Evolutionary conservation across 2,113 vertebrate species (phyloP).

Genomic region (Tichodroma muraria): DNA sequence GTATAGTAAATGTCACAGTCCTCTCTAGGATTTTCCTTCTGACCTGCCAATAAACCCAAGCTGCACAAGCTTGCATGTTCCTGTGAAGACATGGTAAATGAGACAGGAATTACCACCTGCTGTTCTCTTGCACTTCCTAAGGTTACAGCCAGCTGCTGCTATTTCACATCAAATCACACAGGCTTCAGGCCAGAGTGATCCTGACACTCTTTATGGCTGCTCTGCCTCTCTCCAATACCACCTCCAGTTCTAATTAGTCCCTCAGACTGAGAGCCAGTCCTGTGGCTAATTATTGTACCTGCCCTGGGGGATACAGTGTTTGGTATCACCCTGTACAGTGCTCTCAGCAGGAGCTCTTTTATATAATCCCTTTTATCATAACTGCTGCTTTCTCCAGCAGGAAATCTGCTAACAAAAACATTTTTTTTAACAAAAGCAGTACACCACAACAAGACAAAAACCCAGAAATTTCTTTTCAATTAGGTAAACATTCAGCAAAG

Average conservation of each 20-base stretch:
- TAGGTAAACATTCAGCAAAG: background rate
- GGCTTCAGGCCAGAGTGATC: constrained; percentile 34
- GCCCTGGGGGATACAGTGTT: constrained; percentile 27
- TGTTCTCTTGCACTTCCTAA: constrained; percentile 58
- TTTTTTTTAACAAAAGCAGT: constrained; percentile 6
- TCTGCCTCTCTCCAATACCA: background rate
- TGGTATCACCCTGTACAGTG: constrained; percentile 3
- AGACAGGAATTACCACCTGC: constrained; percentile 65
- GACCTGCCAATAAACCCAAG: constrained; percentile 44
- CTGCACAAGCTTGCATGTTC: constrained; percentile 38
- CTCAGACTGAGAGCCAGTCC: background rate
- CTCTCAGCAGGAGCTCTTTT: background rate
- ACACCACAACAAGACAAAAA: background rate
- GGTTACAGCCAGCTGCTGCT: constrained; percentile 61
- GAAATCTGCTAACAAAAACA: constrained; percentile 1
- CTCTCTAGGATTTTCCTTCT: constrained; percentile 48
- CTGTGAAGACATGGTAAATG: constrained; percentile 65
- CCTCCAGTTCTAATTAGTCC: constrained; percentile 56
- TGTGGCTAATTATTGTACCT: constrained; percentile 52
- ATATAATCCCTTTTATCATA: constrained; percentile 26
- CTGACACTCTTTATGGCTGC: constrained; percentile 38
- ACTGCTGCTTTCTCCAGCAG: constrained; percentile 45
- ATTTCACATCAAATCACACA: constrained; percentile 38
- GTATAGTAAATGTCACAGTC: background rate
- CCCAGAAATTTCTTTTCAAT: background rate